Evolutionary conservation across 2,888 invertebrate species (phyloP), one percentile per base, ranked within the genome.

Genomic region (Drosophila conformis): DNA sequence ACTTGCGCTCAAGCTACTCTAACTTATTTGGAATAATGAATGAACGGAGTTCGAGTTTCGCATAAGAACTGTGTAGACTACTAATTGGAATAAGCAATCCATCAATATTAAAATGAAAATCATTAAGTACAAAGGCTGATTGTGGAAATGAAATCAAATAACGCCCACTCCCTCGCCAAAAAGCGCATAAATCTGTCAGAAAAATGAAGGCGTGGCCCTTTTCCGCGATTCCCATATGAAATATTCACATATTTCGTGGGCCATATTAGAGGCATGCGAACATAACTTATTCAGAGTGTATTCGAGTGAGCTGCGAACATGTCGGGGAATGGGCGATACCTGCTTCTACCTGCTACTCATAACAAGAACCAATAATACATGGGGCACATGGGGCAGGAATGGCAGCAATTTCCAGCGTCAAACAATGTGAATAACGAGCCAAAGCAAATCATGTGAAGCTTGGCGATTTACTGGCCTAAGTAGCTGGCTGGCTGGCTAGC

Each of bases 391-490:
- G 27, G 18, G 18, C n/a, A 21, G 40, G 42, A 18, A 35, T 18
- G 27, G 51, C 31, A 49, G 38, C 21, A 15, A 46, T 15, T 46
- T 25, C 15, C 5, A 38, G 64, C 31, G 15, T 6, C 29, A 29
- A 51, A 51, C 29, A 29, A 85, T 77, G 72, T 63, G 68, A 63
- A 64, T 70, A 83, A 72, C 83, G 70, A 88, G 70, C 42, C 79
- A 68, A 67, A 58, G 60, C 87, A 78, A 88, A 77, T 79, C 84
- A 79, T 86, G 79, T 85, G 82, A 69, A 69, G 79, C 82, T 86
- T 70, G 78, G 54, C 75, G 74, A 83, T 83, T 80, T 69, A 69
- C 75, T 69, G 56, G 67, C 71, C 71, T 78, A 83, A 89, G 89
- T 84, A 83, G 89, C 89, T 76, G 61, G 36, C 51, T 52, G 64